Evolutionary conservation across 1,140 invertebrate genomes (phyloP), one percentile per base, ranked within the genome.

Genomic region (Drepana arcuata): DNA sequence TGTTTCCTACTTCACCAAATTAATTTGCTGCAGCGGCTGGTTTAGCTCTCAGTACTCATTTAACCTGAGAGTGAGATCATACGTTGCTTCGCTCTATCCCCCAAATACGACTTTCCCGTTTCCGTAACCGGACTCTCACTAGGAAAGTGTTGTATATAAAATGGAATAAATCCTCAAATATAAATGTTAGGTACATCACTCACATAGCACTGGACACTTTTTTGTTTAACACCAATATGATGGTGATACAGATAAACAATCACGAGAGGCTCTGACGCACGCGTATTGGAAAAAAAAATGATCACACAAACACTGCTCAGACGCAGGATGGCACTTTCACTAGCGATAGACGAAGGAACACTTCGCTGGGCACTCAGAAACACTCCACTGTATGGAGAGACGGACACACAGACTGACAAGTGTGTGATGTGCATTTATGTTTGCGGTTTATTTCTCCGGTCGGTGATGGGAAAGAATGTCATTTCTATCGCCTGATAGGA

Each of bases 401-500:
- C 52, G 48, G 59, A 59, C 63, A 66, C 65, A 51, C 47, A 38
- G 49, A 54, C 47, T 40, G 55, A 67, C 59, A 45, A 46, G 57
- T 64, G 70, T 64, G 69, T 70, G 72, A 66, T 67, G 61, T 50
- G 61, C 68, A 67, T 77, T 71, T 72, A 71, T 75, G 69, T 74
- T 75, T 77, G 71, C 46, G 51, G 48, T 62, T 72, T 68, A 63
- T 69, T 72, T 72, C 34, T 54, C 85, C 85, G 85, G 82, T 84
- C 82, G 79, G 71, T 70, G 77, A 84, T 79, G 83, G 86, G 86
- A 87, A 87, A 87, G 85, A 83, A 78, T 77, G 47, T 37, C 21
- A 48, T 70, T 87, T 65, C 86, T 86, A 88, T 81, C 71, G 70
- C 73, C 86, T 88, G 86, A 93, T 94, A 94, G 93, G 93, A 94